Evolutionary conservation across 1,140 invertebrate species (phyloP).

Genomic region (Scaptomyza montana): DNA sequence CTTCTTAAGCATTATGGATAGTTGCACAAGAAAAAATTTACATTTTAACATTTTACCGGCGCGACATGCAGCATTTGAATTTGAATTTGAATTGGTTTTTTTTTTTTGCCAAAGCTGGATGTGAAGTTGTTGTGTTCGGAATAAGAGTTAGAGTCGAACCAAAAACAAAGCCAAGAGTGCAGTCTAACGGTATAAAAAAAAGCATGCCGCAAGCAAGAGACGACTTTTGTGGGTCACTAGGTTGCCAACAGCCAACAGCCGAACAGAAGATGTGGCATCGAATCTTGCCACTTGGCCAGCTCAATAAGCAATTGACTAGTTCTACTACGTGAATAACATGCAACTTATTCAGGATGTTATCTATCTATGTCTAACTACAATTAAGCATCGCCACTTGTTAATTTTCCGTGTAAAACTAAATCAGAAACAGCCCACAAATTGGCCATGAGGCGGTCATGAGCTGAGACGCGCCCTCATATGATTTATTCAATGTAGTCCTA

Average conservation of each 20-base stretch:
- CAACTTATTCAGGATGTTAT: conserved; percentile 82
- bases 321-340: conserved; percentile 65
- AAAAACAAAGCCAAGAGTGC: conserved; percentile 47
- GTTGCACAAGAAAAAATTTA: conserved; percentile 60
- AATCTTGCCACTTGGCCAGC: conserved; percentile 10
- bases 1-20: conserved; percentile 77
- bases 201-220: conserved; percentile 50
- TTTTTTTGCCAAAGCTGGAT: conserved; percentile 21
- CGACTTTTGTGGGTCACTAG: conserved; percentile 74
- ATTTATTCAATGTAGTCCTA: conserved; percentile 39
- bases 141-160: conserved; percentile 38
- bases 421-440: conserved; percentile 21
- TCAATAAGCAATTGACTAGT: conserved; percentile 29
- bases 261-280: conserved; percentile 43
- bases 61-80: conserved; percentile 21
- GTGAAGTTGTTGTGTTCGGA: conserved; percentile 11
- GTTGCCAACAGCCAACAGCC: conserved; percentile 68
- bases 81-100: conserved; percentile 23
- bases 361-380: conserved; percentile 66
- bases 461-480: conserved; percentile 38
- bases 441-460: conserved; percentile 49
- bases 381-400: conserved; percentile 50
- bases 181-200: conserved; percentile 63
- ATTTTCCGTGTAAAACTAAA: conserved; percentile 51
- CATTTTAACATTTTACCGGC: conserved; percentile 63